Conservation (phyloP, 1,140 invertebrate species). For the Drosophila triauraria region DNA sequence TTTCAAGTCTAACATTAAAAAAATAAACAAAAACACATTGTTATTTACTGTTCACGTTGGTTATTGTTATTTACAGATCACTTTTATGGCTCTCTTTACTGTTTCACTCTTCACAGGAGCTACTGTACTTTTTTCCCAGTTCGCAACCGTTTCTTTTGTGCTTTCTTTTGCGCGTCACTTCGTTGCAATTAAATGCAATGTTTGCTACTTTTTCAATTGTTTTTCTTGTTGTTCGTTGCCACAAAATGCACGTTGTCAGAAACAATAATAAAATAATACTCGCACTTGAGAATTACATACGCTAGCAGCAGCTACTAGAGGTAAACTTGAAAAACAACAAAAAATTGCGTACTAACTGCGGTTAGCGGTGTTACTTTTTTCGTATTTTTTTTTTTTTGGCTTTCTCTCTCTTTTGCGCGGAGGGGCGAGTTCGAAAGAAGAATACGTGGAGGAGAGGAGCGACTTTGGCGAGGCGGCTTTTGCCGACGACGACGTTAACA, state of each 20-base stretch:
- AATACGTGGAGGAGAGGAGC: constrained; percentile 28
- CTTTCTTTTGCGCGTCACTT: constrained; percentile 26
- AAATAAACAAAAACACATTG: not conserved
- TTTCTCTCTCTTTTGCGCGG: constrained; percentile 44
- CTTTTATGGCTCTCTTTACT: not conserved
- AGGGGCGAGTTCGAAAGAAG: not conserved
- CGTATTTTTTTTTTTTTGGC: constrained; percentile 23
- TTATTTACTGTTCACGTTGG: not conserved
- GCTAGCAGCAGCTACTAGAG: constrained; percentile 24
- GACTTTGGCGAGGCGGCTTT: constrained; percentile 66
- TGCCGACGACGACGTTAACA: constrained; percentile 74
- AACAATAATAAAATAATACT: constrained; percentile 44
- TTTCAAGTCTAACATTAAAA: not conserved
- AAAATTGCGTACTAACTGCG: constrained; percentile 70
- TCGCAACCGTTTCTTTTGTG: constrained; percentile 15
- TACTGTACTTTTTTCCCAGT: constrained; percentile 24
- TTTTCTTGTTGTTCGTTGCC: constrained; percentile 27
- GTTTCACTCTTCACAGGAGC: constrained; percentile 1
- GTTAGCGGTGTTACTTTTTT: constrained; percentile 53
- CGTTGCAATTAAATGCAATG: constrained; percentile 30
- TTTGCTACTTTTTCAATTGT: constrained; percentile 1
- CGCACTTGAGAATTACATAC: constrained; percentile 8
- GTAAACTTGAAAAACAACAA: constrained; percentile 38
- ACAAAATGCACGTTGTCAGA: constrained; percentile 67
- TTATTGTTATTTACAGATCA: not conserved